Base-by-base conservation (phyloP, 1,140 invertebrate species). In the Trachymyrmex septentrionalis region DNA sequence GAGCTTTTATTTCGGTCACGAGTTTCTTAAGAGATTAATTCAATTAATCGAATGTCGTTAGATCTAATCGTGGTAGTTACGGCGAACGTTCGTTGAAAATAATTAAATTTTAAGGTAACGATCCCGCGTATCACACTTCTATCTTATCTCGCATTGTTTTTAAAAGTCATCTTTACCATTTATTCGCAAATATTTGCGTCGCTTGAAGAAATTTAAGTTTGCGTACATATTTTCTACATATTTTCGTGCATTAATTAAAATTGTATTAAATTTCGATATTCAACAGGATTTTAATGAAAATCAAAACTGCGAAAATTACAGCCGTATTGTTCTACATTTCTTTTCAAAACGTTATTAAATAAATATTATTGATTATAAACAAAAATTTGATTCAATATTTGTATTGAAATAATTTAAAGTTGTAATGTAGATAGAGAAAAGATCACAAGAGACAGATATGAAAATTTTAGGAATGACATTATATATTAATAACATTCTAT, bases 101-200 rank as follows among this genome's bases (percentile, higher is more conserved):
- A 84, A 84, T 75, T 84, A 84, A 61, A 21, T 61, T 30, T 61
- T 24, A 48, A 73, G 34, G 30, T 44, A 27, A 80, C 12, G 21
- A n/a, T 69, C 27, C 38, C 66, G 34, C 48, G 48, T 50, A 16
- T 24, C 14, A 14, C 7, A 4, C 2, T 73, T 61, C 48, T 69
- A 57, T 24, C 50, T 21, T 38, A 5, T 3, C 55, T n/a, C 19
- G 2, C 24, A n/a, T 21, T 3, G 7, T 63, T n/a, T 48, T 63
- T 24, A 19, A 63, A 38, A 24, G 44, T 34, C 16, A 30, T 38
- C 34, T n/a, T 63, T 7, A 27, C 19, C 27, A 57, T 55, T 73
- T 55, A 55, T 73, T 53, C 24, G 50, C 27, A 1, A 4, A 21
- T 61, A 44, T 19, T 27, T 21, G 16, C 14, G 38, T 12, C 10